Evolutionary conservation across 1,140 invertebrate genomes (phyloP).

Genomic region (Amyelois transitella): DNA sequence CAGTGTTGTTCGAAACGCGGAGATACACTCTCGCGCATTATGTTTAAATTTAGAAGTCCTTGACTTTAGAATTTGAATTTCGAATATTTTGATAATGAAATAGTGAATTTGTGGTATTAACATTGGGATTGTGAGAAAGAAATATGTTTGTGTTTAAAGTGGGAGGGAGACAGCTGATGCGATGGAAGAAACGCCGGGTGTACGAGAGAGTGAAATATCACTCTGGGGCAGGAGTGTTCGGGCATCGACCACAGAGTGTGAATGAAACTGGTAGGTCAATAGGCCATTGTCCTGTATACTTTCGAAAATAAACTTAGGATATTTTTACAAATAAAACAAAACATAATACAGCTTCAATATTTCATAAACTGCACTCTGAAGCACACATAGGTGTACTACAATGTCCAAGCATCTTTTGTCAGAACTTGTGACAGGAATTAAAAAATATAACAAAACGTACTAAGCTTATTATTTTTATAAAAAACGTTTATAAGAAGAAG

Average conservation of each 20-base stretch:
- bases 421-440: no score
- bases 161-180: slow-evolving; percentile 38
- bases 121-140: slow-evolving; percentile 12
- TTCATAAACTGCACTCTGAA: no score
- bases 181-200: slow-evolving; percentile 30
- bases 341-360: no score
- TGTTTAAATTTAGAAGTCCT: slow-evolving; percentile 25
- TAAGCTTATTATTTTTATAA: no score
- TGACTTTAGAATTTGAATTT: slow-evolving; percentile 15
- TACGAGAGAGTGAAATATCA: slow-evolving; percentile 41
- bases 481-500: no score
- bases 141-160: slow-evolving; percentile 47
- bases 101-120: background rate
- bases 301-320: no score
- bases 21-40: slow-evolving; percentile 23
- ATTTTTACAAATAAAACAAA: no score
- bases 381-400: no score
- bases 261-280: slow-evolving; percentile 46
- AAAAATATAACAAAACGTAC: no score
- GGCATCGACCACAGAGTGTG: slow-evolving; percentile 52
- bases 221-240: slow-evolving; percentile 60
- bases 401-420: no score
- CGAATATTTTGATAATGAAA: slow-evolving; percentile 3
- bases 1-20: slow-evolving; percentile 1
- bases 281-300: background rate